phyloP scores from a whole-genome alignment of 1,140 invertebrate genomes.

The Andricus grossulariae region DNA sequence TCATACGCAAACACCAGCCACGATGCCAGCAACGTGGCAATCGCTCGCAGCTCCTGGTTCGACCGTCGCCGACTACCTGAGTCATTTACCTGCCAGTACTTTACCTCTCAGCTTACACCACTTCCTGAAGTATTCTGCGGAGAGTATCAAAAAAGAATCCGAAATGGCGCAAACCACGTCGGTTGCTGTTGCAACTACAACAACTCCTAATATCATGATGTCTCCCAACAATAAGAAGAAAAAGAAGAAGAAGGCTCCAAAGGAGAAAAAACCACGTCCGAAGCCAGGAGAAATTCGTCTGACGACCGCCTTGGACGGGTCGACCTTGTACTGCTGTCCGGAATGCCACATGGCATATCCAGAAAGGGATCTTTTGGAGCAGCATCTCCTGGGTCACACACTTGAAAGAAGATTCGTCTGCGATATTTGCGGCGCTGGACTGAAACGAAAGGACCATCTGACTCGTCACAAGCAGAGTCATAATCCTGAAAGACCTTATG shows the following conservation, averaged over 20 bases:
- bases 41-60: constrained; percentile 84
- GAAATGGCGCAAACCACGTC: constrained; percentile 79
- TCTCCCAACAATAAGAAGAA: constrained; percentile 83
- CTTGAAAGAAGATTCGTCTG: constrained; percentile 88
- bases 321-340: constrained; percentile 88
- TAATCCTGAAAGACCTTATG: constrained; percentile 87
- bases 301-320: constrained; percentile 88
- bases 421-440: constrained; percentile 89
- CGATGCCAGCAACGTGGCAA: constrained; percentile 81
- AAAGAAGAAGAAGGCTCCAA: constrained; percentile 87
- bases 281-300: constrained; percentile 89
- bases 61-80: constrained; percentile 88
- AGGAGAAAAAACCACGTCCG: constrained; percentile 87
- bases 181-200: constrained; percentile 76
- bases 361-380: constrained; percentile 86
- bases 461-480: constrained; percentile 89
- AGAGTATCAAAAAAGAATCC: constrained; percentile 84
- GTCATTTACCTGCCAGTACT: constrained; percentile 83
- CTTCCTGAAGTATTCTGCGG: constrained; percentile 88
- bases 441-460: constrained; percentile 89
- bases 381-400: constrained; percentile 88
- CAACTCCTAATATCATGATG: constrained; percentile 74
- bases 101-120: constrained; percentile 87
- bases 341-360: constrained; percentile 92
- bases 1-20: constrained; percentile 74